Conservation (phyloP, 2,888 invertebrate species). For the Campoplex nolae region DNA sequence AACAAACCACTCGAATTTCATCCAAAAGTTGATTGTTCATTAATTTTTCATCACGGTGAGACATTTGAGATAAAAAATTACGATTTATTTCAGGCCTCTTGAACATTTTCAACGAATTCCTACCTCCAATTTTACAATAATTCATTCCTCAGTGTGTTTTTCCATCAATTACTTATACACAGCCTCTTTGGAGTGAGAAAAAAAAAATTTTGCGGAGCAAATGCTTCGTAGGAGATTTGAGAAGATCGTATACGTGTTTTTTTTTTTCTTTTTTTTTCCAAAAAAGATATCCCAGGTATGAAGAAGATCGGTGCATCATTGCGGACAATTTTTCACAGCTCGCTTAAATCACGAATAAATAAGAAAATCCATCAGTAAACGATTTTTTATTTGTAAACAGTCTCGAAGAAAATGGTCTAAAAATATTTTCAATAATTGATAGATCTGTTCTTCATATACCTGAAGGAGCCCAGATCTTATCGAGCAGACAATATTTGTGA, state of each 20-base stretch:
- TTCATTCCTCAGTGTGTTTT: too few species aligned
- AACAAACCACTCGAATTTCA: not conserved
- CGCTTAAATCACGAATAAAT: not conserved
- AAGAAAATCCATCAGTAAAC: not conserved
- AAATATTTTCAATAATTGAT: conserved; percentile 14
- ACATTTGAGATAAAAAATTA: not conserved
- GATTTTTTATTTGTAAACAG: conserved; percentile 5
- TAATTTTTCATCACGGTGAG: not conserved
- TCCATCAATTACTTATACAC: too few species aligned
- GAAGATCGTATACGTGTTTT: too few species aligned
- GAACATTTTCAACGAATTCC: not conserved
- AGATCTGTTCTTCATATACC: not conserved
- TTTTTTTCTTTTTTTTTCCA: too few species aligned
- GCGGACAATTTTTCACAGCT: too few species aligned
- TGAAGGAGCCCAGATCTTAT: conserved; percentile 18
- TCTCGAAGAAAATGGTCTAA: not conserved
- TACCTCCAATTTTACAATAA: too few species aligned
- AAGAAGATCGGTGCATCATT: not conserved
- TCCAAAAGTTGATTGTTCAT: not conserved
- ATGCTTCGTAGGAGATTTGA: not conserved
- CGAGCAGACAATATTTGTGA: conserved; percentile 28
- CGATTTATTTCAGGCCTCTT: not conserved
- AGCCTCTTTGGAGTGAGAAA: too few species aligned
- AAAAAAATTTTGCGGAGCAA: not conserved
- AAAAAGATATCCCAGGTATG: too few species aligned